Evolutionary conservation across 2,888 invertebrate genomes (phyloP).

Genomic region (Megalurothrips usitatus): DNA sequence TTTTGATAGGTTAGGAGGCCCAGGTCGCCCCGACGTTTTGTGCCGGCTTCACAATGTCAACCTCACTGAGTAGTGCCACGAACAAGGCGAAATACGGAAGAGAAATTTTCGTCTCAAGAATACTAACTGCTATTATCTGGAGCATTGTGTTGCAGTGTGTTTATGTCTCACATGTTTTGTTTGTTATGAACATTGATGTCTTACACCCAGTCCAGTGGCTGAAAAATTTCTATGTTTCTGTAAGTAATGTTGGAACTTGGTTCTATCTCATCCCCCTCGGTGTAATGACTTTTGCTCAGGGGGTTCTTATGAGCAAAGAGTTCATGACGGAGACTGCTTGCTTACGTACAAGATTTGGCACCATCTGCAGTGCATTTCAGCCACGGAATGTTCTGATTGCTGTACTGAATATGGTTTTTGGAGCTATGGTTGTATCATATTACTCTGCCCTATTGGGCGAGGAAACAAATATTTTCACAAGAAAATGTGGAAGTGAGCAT

Average conservation of each 20-base stretch:
- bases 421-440: conserved; percentile 63
- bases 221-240: conserved; percentile 54
- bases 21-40: too few relatives aligned
- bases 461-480: conserved; percentile 53
- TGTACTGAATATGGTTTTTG: conserved; percentile 57
- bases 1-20: too few relatives aligned
- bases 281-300: conserved; percentile 62
- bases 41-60: too few relatives aligned
- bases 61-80: background rate
- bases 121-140: conserved; percentile 57
- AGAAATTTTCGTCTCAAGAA: conserved; percentile 55
- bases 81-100: conserved; percentile 44
- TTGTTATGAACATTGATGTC: conserved; percentile 56
- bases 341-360: conserved; percentile 62
- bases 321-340: conserved; percentile 59
- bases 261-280: conserved; percentile 61
- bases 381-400: conserved; percentile 56
- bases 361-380: conserved; percentile 59
- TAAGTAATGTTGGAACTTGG: conserved; percentile 61
- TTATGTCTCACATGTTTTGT: conserved; percentile 42
- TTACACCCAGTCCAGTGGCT: conserved; percentile 64
- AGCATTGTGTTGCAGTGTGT: conserved; percentile 50
- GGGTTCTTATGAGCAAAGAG: conserved; percentile 65
- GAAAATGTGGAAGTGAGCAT: conserved; percentile 28
- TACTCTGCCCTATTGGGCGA: conserved; percentile 62